These are phyloP conservation scores for Leptinotarsa defecta DNA, from an alignment of 1,140 invertebrate genomes.

Conservation along the genomic window DNA sequence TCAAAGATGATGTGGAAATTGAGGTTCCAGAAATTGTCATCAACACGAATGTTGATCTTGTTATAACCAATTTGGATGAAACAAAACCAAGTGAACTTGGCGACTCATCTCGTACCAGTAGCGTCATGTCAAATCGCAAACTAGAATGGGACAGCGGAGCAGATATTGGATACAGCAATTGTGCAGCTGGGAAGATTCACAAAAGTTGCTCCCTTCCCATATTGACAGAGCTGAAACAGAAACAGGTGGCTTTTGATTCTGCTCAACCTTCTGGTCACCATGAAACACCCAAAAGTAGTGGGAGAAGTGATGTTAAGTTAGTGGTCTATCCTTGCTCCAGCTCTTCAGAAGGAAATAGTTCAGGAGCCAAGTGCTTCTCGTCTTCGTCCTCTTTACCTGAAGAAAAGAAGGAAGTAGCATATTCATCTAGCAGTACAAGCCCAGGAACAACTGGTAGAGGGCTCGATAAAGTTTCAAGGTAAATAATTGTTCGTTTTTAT, in stretches of 20 bases:
- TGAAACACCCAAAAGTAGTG: neutral
- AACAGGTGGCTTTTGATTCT: neutral
- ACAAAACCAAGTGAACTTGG: constrained; percentile 25
- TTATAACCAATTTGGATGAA: constrained; percentile 14
- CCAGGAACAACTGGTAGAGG: no score
- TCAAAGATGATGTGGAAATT: constrained; percentile 30
- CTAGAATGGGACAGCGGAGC: constrained; percentile 79
- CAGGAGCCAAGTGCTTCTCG: neutral
- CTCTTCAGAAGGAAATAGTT: constrained; percentile 12
- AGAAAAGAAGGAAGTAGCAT: neutral
- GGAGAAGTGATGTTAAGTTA: constrained; percentile 8
- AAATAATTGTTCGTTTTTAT: no score
- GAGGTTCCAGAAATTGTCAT: constrained; percentile 19
- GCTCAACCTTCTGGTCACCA: neutral
- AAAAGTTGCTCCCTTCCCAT: constrained; percentile 50
- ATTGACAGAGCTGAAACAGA: constrained; percentile 24
- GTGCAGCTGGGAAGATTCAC: constrained; percentile 29
- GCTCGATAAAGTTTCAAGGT: no score
- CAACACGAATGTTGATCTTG: constrained; percentile 18
- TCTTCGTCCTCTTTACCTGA: neutral
- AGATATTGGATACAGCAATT: constrained; percentile 73
- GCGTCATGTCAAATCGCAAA: constrained; percentile 66
- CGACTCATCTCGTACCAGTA: constrained; percentile 63
- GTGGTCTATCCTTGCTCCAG: constrained; percentile 18
- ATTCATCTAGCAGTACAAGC: no score